A percentile compares a stretch with the other conserved stretches of the same genome.
Conservation (phyloP, 2,888 invertebrate genomes). For the Tribolium freemani region DNA sequence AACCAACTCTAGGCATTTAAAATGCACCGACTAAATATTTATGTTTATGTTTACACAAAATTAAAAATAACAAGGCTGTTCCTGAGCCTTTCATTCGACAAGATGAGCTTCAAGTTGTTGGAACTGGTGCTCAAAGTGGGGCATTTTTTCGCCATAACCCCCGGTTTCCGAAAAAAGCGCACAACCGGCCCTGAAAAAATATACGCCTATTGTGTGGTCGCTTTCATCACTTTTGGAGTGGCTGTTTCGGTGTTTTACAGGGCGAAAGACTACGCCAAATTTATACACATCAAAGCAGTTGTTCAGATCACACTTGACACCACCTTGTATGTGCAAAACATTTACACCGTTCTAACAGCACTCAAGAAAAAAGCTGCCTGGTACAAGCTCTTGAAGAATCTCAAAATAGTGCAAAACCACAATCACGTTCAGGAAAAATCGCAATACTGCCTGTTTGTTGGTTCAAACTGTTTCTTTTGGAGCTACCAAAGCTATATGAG, state of each 20-base stretch:
- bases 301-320: not conserved
- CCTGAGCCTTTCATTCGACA: not conserved
- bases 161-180: not conserved
- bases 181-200: not conserved
- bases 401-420: not conserved
- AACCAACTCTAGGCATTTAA: too few species aligned
- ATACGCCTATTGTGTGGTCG: not conserved
- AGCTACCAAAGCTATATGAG: conserved; percentile 3
- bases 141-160: conserved; percentile 4
- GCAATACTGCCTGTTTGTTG: not conserved
- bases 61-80: too few species aligned
- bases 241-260: not conserved
- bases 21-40: too few species aligned
- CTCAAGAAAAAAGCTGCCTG: not conserved
- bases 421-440: not conserved
- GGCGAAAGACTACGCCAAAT: not conserved
- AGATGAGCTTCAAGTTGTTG: conserved; percentile 3
- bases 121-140: conserved; percentile 15
- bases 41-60: too few species aligned
- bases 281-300: not conserved
- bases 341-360: not conserved
- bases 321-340: not conserved
- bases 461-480: not conserved
- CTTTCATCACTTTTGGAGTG: not conserved
- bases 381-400: not conserved